A percentile compares a stretch with the other conserved stretches of the same genome.
These are phyloP conservation scores for Tricholauxania praeusta DNA, from an alignment of 2,888 invertebrate species.

Conservation along the genomic window DNA sequence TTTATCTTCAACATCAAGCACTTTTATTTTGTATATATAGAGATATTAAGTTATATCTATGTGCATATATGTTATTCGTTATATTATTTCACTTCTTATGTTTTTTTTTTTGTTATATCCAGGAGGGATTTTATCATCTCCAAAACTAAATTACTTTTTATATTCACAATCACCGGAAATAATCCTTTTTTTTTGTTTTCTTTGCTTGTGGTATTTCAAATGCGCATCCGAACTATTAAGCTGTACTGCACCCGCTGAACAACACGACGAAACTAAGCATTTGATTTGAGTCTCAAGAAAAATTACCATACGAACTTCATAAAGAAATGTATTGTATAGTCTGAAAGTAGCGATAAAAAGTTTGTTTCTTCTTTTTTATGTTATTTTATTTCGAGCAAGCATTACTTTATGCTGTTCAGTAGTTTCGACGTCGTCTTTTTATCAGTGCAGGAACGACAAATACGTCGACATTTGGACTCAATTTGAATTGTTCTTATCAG, in stretches of 20 bases:
- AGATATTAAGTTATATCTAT: too few relatives aligned
- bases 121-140: slow-evolving; percentile 5
- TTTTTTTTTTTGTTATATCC: background rate
- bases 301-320: slow-evolving; percentile 17
- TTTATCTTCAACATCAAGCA: too few relatives aligned
- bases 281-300: slow-evolving; percentile 36
- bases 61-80: too few relatives aligned
- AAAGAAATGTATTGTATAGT: slow-evolving; percentile 9
- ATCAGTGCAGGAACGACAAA: slow-evolving; percentile 46
- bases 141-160: background rate
- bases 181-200: too few relatives aligned
- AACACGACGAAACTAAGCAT: slow-evolving; percentile 47
- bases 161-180: too few relatives aligned
- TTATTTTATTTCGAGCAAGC: slow-evolving; percentile 33
- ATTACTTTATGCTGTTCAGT: slow-evolving; percentile 18
- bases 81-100: background rate
- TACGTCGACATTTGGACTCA: slow-evolving; percentile 50
- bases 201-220: too few relatives aligned
- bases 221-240: background rate
- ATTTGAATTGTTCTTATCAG: slow-evolving; percentile 49
- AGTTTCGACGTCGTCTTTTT: slow-evolving; percentile 43
- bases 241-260: slow-evolving; percentile 47
- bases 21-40: too few relatives aligned
- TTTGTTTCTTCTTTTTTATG: background rate
- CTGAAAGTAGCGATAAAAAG: slow-evolving; percentile 40